These are phyloP conservation scores for Xyrauchen texanus DNA, from an alignment of 2,113 vertebrate genomes.

Conservation along the genomic window DNA sequence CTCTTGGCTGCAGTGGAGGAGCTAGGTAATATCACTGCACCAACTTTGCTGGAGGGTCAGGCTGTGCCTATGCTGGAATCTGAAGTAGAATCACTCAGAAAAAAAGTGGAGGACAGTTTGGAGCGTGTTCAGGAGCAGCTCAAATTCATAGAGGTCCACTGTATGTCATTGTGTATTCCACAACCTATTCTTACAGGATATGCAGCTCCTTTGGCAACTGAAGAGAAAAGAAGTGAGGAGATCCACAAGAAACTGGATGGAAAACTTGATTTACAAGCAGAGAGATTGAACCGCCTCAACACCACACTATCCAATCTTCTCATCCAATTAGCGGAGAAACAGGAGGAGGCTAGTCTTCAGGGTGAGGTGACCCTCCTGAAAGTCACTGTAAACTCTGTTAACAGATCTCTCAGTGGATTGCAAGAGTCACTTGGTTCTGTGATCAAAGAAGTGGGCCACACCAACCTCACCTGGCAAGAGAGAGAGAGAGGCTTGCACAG, in stretches of 20 bases:
- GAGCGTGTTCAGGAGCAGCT: conserved; percentile 83
- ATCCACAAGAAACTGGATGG: conserved; percentile 66
- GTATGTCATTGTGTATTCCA: conserved; percentile 74
- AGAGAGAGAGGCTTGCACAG: conserved; percentile 83
- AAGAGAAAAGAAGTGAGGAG: conserved; percentile 70
- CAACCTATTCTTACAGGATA: conserved; percentile 66
- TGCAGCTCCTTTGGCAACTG: conserved; percentile 60
- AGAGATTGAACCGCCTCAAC: conserved; percentile 82
- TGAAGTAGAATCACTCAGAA: conserved; percentile 78
- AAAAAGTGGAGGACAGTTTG: conserved; percentile 71
- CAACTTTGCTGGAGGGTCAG: conserved; percentile 73
- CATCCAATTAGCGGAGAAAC: conserved; percentile 73
- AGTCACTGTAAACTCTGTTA: conserved; percentile 85
- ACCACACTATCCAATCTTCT: conserved; percentile 83
- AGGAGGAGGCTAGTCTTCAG: conserved; percentile 64
- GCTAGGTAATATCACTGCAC: conserved; percentile 74
- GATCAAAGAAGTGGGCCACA: conserved; percentile 73
- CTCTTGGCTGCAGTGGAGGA: conserved; percentile 81
- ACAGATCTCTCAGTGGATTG: conserved; percentile 83
- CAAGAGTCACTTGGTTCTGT: conserved; percentile 84
- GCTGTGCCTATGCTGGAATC: conserved; percentile 79
- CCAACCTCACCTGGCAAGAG: conserved; percentile 87
- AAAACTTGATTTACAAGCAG: conserved; percentile 74
- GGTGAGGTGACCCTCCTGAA: conserved; percentile 89
- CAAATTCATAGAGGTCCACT: conserved; percentile 77